Conservation (phyloP, 1,140 invertebrate genomes). For the Drosophila ercepeae region DNA sequence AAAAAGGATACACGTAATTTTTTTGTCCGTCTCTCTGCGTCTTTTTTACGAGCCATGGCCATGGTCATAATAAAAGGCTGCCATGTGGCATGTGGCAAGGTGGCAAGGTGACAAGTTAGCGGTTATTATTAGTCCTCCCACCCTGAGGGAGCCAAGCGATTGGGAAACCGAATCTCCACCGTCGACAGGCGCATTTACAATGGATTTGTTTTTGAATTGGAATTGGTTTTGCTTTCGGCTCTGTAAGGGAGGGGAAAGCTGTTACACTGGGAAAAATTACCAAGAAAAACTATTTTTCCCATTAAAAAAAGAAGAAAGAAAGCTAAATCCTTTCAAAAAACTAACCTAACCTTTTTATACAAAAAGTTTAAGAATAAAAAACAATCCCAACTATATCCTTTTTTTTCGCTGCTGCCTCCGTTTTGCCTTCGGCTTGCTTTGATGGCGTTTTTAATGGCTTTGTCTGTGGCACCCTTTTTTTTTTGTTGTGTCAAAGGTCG, state of each 20-base stretch:
- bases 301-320: background rate
- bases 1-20: constrained; percentile 75
- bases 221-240: constrained; percentile 61
- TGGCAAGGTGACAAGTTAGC: constrained; percentile 66
- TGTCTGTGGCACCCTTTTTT: constrained; percentile 38
- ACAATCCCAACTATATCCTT: no score
- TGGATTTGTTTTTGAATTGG: constrained; percentile 74
- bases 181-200: constrained; percentile 55
- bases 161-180: background rate
- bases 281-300: no score
- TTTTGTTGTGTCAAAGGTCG: background rate
- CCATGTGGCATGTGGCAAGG: background rate
- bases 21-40: no score
- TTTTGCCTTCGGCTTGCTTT: constrained; percentile 50
- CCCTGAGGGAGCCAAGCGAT: background rate
- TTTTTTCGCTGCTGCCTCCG: no score
- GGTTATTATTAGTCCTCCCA: constrained; percentile 66
- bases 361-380: no score
- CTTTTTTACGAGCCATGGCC: constrained; percentile 57
- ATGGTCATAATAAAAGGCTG: constrained; percentile 32
- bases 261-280: constrained; percentile 1
- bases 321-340: no score
- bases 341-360: no score
- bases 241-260: no score
- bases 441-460: constrained; percentile 77